phyloP scores from a whole-genome alignment of 2,888 invertebrate species.

The Tribolium freemani region DNA sequence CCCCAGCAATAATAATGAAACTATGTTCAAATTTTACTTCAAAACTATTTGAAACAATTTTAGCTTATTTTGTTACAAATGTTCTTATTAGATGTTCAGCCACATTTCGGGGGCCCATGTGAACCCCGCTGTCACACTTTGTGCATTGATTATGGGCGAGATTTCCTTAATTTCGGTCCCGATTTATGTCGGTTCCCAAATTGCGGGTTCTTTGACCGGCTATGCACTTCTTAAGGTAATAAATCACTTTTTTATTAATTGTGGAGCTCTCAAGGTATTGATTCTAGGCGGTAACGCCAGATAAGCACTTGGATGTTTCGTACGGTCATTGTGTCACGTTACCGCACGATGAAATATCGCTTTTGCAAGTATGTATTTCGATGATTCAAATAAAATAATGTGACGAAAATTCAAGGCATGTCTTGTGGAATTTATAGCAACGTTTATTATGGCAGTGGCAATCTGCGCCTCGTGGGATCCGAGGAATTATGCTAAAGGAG shows the following conservation, averaged over 20 bases:
- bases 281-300: conserved; percentile 56
- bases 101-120: conserved; percentile 85
- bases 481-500: conserved; percentile 73
- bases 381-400: conserved; percentile 1
- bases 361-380: conserved; percentile 51
- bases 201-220: conserved; percentile 77
- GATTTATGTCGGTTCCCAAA: conserved; percentile 75
- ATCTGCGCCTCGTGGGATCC: conserved; percentile 82
- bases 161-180: conserved; percentile 71
- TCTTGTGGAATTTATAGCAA: conserved; percentile 75
- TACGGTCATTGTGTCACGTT: conserved; percentile 56
- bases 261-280: conserved; percentile 20
- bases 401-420: conserved; percentile 67
- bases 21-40: background rate
- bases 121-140: conserved; percentile 82
- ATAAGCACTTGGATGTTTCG: conserved; percentile 26
- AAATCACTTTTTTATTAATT: conserved; percentile 41
- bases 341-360: conserved; percentile 53
- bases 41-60: too few relatives aligned
- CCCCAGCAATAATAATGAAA: too few relatives aligned
- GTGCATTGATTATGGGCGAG: conserved; percentile 73
- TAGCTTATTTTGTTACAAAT: too few relatives aligned
- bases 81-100: conserved; percentile 80
- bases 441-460: conserved; percentile 75
- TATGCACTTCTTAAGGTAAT: conserved; percentile 75